Conservation (phyloP, 2,797 vertebrate species). For the Kryptolebias ocellatus region DNA sequence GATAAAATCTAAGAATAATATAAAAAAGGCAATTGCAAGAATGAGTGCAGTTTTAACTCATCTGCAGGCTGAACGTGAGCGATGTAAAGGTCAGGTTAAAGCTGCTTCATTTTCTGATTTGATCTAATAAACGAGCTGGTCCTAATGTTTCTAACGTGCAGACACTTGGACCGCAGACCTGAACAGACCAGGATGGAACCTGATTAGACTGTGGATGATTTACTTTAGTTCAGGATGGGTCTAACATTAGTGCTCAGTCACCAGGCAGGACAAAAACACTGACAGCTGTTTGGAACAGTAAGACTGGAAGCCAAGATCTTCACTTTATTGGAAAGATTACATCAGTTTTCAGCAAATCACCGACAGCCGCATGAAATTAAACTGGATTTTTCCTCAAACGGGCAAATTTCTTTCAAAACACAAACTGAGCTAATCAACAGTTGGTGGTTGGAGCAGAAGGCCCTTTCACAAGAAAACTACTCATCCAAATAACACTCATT, state of each 20-base stretch:
- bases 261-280: no score
- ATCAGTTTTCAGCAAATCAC: background rate
- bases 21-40: no score
- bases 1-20: no score
- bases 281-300: no score
- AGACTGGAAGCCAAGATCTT: no score
- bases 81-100: no score
- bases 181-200: conserved; percentile 12
- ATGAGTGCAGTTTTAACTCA: no score
- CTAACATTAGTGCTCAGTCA: no score
- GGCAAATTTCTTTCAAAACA: background rate
- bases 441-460: conserved; percentile 8
- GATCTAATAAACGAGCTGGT: background rate
- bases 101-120: no score
- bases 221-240: no score
- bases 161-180: conserved; percentile 14
- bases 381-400: background rate
- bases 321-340: no score
- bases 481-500: conserved; percentile 1
- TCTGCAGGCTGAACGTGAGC: no score
- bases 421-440: conserved; percentile 11
- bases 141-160: conserved; percentile 7
- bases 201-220: conserved; percentile 1
- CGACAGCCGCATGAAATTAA: background rate
- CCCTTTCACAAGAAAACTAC: background rate